phyloP scores from a whole-genome alignment of 2,888 invertebrate species.

The Corbicula japonica region DNA sequence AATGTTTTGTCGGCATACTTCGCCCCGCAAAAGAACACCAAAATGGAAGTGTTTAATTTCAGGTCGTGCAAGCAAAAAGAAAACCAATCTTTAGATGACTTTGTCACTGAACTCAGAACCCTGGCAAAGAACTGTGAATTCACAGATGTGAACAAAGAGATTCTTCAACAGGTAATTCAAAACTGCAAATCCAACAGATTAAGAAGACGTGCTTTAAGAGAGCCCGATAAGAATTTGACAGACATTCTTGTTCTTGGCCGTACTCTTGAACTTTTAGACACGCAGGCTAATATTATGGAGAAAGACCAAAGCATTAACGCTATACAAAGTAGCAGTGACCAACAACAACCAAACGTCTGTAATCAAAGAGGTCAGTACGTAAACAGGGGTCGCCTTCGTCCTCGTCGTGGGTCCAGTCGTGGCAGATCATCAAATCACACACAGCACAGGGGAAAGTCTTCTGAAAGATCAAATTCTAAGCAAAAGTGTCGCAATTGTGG shows the following conservation, averaged over 20 bases:
- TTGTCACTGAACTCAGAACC: conserved; percentile 60
- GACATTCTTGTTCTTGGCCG: conserved; percentile 39
- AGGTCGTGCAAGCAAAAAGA: conserved; percentile 56
- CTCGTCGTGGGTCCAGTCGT: no score
- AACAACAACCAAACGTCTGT: no score
- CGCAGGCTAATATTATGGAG: conserved; percentile 60
- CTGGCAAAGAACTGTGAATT: conserved; percentile 59
- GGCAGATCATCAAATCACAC: no score
- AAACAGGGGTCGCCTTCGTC: no score
- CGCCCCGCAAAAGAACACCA: conserved; percentile 49
- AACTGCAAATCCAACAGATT: conserved; percentile 61
- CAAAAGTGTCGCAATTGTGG: no score
- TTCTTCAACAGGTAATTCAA: conserved; percentile 63
- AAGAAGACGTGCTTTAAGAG: conserved; percentile 57
- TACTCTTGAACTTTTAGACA: conserved; percentile 51
- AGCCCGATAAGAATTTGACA: conserved; percentile 29
- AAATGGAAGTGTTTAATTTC: conserved; percentile 66
- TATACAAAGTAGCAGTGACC: no score
- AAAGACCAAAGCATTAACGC: no score
- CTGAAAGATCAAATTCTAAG: no score
- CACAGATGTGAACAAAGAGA: conserved; percentile 52
- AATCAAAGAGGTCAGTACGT: no score
- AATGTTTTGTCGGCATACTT: conserved; percentile 51
- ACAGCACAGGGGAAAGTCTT: no score
- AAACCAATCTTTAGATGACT: conserved; percentile 61